Base-by-base conservation (phyloP, 1,140 invertebrate species). In the Acromyrmex charruanus region DNA sequence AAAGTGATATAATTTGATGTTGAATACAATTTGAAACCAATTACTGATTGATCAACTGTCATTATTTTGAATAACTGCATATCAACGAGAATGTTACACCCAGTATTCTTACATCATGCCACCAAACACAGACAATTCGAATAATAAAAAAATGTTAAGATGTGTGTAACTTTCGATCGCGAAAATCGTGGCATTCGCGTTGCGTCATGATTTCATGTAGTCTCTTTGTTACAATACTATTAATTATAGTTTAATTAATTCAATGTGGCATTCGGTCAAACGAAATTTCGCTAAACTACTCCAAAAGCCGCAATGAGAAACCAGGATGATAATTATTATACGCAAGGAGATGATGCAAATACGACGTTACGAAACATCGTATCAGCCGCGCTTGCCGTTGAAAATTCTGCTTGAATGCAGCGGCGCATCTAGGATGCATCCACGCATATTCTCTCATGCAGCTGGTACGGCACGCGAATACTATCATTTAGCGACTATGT, bases 401-500 rank as follows among this genome's bases (percentile, higher is more conserved):
- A 69, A 66, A 39, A 74, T 49, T 74, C 55, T 51, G 28, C 28
- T 61, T 39, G 55, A 75, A 82, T 74, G 80, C 39, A 49, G 28
- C 49, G 39, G 53, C 35, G 25, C 68, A 18, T 81, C 66, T 21
- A 51, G 69, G 44, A 61, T 71, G 39, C 69, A 84, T 84, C 80
- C 69, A 84, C 68, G 80, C 53, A 59, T 44, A 61, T 74, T 44
- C 44, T 69, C 25, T 9, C 39, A 39, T 39, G 80, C 80, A 75
- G 80, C 68, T 63, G 69, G 55, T 49, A 35, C 55, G 58, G 25
- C 59, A 51, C 59, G 77, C 49, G 74, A 28, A 39, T 49, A 59
- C 87, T 74, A 80, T 61, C 61, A 72, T 88, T 69, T 86, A 74
- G 72, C 53, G 25, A 21, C 21, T 49, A 77, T 68, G 63, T 77